Evolutionary conservation across 2,113 vertebrate genomes (phyloP), one percentile per base, ranked within the genome.

Genomic region (Gulo gulo): DNA sequence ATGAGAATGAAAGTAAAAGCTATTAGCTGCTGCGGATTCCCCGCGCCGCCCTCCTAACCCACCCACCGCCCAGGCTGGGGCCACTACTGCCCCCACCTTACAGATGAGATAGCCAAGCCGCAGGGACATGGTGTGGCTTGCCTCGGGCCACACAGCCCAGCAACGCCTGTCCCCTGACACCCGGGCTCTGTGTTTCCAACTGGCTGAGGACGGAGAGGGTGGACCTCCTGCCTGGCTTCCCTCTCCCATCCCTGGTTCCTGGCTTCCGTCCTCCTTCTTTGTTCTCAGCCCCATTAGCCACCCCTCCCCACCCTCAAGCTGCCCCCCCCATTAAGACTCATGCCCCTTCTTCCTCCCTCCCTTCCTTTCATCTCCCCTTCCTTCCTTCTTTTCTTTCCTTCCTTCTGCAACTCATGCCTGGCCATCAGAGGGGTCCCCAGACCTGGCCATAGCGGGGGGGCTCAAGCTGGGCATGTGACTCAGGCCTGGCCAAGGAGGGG

Each of bases 1-100:
- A 71, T 24, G 95, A n/a, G 34, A 34, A 57, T 91, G 59, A 87
- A 95, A 82, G 93, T 36, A 81, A 23, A 31, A 11, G 74, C 81
- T 67, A 2, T 57, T 7, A 86, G 65, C 78, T 42, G 7, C 89
- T 23, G 57, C 67, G 39, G 50, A 16, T 16, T 42, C 5, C 34
- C 90, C 79, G 52, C 52, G 6, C 16, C 5, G 5, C 50, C 50
- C 50, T 52, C 14, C 15, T 52, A 52, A 52, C 50, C 50, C 50
- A 15, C 50, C 50, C 50, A 52, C 50, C 50, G 50, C 26, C 61
- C 18, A 3, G 59, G 59, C 31, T 6, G 13, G 13, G 0, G 7
- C 14, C 12, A 24, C 52, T 14, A 9, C 9, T n/a, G 59, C 34
- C 69, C 76, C 20, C 45, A 7, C 6, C n/a, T 71, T 5, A 24